A percentile compares a stretch with the other conserved stretches of the same genome.
phyloP scores from a whole-genome alignment of 2,888 invertebrate species.

The Xanthorhoe designata region DNA sequence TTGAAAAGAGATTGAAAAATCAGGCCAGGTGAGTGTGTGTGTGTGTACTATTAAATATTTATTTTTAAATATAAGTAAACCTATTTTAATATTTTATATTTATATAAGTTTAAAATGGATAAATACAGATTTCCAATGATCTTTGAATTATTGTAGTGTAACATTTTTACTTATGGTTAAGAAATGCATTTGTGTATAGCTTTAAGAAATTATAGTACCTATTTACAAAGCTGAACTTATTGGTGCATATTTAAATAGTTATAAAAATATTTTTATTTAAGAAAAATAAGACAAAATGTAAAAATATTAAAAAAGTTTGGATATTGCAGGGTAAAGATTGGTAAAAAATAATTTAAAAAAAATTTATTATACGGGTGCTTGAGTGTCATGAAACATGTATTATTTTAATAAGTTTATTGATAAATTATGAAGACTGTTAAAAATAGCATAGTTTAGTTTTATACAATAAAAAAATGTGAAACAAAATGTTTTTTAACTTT shows the following conservation, averaged over 20 bases:
- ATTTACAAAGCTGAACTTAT: conserved; percentile 71
- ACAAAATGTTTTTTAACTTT: background rate
- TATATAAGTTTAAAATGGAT: conserved; percentile 9
- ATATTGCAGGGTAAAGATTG: conserved; percentile 58
- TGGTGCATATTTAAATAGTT: conserved; percentile 62
- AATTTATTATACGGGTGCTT: conserved; percentile 57
- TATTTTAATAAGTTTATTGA: conserved; percentile 25
- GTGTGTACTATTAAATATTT: background rate
- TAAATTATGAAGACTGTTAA: conserved; percentile 41
- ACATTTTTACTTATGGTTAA: conserved; percentile 4
- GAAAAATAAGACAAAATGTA: conserved; percentile 30
- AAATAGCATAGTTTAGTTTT: conserved; percentile 25
- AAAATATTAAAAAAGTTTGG: conserved; percentile 49
- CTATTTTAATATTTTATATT: background rate
- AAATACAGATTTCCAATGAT: conserved; percentile 58
- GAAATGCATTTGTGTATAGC: conserved; percentile 36
- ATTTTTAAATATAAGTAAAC: too few relatives aligned
- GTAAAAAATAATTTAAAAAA: conserved; percentile 15
- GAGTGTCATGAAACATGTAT: conserved; percentile 53
- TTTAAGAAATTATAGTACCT: conserved; percentile 47
- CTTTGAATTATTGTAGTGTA: conserved; percentile 44
- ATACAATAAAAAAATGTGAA: conserved; percentile 16
- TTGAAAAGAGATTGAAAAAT: background rate
- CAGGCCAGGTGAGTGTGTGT: background rate
- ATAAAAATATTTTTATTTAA: conserved; percentile 9